Percentiles rank a stretch among this genome's conserved stretches.
Evolutionary conservation across 2,888 invertebrate genomes (phyloP).

Genomic region (Trichopoda pennipes): DNA sequence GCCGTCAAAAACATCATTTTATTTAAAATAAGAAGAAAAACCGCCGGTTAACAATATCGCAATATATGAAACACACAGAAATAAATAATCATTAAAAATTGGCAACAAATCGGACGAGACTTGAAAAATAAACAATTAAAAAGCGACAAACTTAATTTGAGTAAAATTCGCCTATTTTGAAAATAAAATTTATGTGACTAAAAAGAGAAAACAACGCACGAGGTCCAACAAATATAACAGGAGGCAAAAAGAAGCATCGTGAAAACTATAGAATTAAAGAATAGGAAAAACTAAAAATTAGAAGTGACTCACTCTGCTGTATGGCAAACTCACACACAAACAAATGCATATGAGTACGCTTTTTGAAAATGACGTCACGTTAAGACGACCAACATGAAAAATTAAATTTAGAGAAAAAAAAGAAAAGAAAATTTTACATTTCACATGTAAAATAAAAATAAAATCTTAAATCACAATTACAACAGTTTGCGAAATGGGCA

Average conservation of each 20-base stretch:
- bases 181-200: constrained; percentile 48
- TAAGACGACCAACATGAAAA: constrained; percentile 22
- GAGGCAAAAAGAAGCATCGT: constrained; percentile 21
- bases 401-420: neutral
- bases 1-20: constrained; percentile 44
- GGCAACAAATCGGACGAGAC: constrained; percentile 42
- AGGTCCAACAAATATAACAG: constrained; percentile 48
- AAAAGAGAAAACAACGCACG: constrained; percentile 60
- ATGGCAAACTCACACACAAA: constrained; percentile 32
- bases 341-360: neutral
- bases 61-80: neutral
- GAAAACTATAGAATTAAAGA: constrained; percentile 26
- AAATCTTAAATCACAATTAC: constrained; percentile 8
- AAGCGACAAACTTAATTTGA: constrained; percentile 21
- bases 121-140: constrained; percentile 34
- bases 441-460: constrained; percentile 7
- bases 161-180: constrained; percentile 30
- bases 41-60: constrained; percentile 24
- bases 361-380: constrained; percentile 63
- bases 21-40: constrained; percentile 26
- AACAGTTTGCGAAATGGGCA: neutral
- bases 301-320: constrained; percentile 48
- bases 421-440: constrained; percentile 34
- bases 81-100: constrained; percentile 46
- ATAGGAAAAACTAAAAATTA: constrained; percentile 30